Conservation (phyloP, 2,888 invertebrate species). For the Exephanes ischioxanthus region DNA sequence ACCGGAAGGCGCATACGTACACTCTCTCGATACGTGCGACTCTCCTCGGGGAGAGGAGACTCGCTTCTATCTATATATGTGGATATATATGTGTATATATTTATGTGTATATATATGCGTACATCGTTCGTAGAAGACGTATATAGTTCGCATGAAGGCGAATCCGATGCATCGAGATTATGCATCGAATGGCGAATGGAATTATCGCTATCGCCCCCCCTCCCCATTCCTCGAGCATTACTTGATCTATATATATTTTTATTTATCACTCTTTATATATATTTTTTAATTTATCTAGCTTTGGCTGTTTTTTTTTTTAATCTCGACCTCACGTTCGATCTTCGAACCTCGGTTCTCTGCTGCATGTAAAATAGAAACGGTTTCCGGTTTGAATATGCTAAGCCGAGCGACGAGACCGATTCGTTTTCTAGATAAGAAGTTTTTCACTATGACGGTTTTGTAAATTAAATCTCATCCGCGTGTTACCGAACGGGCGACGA, state of each 20-base stretch:
- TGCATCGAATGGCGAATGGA: conserved; percentile 35
- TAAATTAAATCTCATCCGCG: background rate
- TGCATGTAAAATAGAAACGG: conserved; percentile 2
- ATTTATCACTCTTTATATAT: background rate
- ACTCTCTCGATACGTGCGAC: background rate
- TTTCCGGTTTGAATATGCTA: conserved; percentile 10
- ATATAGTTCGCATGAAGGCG: conserved; percentile 34
- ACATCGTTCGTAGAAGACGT: background rate
- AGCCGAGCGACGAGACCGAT: background rate
- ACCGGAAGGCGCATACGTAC: conserved; percentile 32
- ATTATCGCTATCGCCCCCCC: background rate
- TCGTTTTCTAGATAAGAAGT: background rate
- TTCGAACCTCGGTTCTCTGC: background rate
- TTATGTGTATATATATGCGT: background rate
- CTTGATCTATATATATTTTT: background rate
- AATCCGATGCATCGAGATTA: conserved; percentile 39
- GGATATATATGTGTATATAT: conserved; percentile 20
- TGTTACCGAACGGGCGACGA: background rate
- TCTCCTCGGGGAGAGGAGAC: background rate
- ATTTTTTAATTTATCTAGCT: background rate
- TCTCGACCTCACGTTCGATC: background rate
- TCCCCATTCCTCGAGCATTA: background rate
- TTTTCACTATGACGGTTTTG: background rate
- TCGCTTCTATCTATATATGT: conserved; percentile 9
- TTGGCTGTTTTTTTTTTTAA: background rate